Base-by-base conservation (phyloP, 2,113 vertebrate species). In the Malaclemys terrapin region DNA sequence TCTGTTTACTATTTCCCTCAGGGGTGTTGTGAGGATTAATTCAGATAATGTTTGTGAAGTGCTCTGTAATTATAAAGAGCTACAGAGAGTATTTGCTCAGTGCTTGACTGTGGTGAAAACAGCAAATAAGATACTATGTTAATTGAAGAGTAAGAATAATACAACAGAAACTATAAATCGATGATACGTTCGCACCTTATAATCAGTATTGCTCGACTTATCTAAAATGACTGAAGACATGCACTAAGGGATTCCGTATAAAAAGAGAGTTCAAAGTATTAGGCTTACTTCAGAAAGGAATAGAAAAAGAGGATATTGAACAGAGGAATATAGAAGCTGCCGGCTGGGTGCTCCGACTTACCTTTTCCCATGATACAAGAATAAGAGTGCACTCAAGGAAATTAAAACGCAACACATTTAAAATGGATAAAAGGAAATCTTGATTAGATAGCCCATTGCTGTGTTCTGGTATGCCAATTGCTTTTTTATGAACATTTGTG, bases 391-490 rank as follows among this genome's bases (percentile, higher is more conserved):
- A 87, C 19, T 79, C 35, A 59, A 38, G 93, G 81, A 80, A 59
- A 12, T 65, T 95, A 85, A 93, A 94, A 88, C 85, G 81, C 57
- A 85, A n/a, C 80, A 88, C 87, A 38, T 81, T 27, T 6, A 92
- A 95, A 91, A 65, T 24, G 57, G 82, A 49, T 94, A 49, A 84
- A 94, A 93, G 65, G 25, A 87, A 45, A 10, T 72, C 29, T 91
- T 85, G 9, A 72, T 86, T 42, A 95, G 91, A 85, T 50, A 85
- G 13, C n/a, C 25, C 5, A 27, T 1, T 2, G 0, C 56, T 2
- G 35, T 90, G 91, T 95, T 83, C 19, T 54, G 31, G 45, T n/a
- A 56, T 20, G 25, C 47, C 89, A 17, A 82, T 95, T 59, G 14
- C 69, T 96, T 92, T 78, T 56, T 93, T 65, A 88, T 65, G 35